phyloP scores from a whole-genome alignment of 1,140 invertebrate genomes.

The Caerostris extrusa region DNA sequence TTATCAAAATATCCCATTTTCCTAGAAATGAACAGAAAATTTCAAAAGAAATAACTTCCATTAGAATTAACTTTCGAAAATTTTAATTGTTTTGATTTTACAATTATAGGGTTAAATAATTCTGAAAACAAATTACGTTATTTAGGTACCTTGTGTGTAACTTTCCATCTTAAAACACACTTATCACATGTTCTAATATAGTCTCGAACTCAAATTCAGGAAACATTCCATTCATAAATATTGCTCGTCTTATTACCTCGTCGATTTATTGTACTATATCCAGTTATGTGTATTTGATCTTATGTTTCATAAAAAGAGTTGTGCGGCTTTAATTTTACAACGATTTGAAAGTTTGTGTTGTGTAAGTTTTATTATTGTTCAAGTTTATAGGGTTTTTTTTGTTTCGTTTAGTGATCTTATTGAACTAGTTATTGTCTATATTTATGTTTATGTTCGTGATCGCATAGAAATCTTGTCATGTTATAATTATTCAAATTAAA shows the following conservation, averaged over 20 bases:
- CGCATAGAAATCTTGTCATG: neutral
- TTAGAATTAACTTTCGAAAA: no score
- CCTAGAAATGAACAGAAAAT: no score
- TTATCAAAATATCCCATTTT: no score
- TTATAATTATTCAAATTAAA: constrained; percentile 5
- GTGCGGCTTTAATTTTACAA: constrained; percentile 10
- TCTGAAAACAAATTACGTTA: no score
- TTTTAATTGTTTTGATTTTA: no score
- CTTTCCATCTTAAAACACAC: neutral
- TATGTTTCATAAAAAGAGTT: neutral
- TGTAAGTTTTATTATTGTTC: neutral
- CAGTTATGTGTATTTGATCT: constrained; percentile 9
- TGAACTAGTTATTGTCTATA: neutral
- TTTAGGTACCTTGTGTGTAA: no score
- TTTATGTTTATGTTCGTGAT: neutral
- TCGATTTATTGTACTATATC: constrained; percentile 32
- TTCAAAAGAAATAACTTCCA: no score
- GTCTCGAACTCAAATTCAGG: neutral
- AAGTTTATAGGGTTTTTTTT: neutral
- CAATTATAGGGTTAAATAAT: no score
- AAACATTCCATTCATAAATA: constrained; percentile 40
- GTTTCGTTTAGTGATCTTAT: neutral
- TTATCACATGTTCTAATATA: neutral
- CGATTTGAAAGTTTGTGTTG: neutral
- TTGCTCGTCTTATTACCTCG: constrained; percentile 25